A percentile compares a stretch with the other conserved stretches of the same genome.
These are phyloP conservation scores for Pipra filicauda DNA, from an alignment of 2,113 vertebrate species.

Conservation along the genomic window DNA sequence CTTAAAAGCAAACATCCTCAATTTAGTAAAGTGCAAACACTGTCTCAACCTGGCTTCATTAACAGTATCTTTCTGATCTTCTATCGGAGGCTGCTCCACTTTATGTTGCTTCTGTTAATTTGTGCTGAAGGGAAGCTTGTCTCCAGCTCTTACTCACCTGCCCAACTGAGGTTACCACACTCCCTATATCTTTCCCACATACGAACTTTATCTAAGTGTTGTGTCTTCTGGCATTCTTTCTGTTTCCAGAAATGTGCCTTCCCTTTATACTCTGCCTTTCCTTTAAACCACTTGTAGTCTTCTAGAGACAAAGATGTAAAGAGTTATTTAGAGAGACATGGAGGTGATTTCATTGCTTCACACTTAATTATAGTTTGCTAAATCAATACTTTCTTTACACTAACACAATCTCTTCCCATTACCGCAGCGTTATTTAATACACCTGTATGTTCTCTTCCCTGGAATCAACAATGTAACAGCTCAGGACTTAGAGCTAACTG, in stretches of 20 bases:
- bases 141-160: not conserved
- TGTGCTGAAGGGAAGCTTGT: not conserved
- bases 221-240: not conserved
- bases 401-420: not conserved
- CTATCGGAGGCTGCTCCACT: not conserved
- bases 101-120: not conserved
- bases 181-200: not conserved
- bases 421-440: not conserved
- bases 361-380: not conserved
- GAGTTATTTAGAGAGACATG: not conserved
- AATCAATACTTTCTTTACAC: not conserved
- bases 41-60: not conserved
- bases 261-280: not conserved
- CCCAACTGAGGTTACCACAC: not conserved
- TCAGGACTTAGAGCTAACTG: not conserved
- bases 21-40: not conserved
- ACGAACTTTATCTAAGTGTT: not conserved
- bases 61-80: not conserved
- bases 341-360: not conserved
- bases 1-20: not conserved
- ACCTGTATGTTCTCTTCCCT: not conserved
- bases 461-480: not conserved
- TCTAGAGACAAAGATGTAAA: not conserved
- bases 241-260: not conserved
- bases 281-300: not conserved